These are phyloP conservation scores for Carassius carassius DNA, from an alignment of 2,113 vertebrate genomes.

Conservation along the genomic window DNA sequence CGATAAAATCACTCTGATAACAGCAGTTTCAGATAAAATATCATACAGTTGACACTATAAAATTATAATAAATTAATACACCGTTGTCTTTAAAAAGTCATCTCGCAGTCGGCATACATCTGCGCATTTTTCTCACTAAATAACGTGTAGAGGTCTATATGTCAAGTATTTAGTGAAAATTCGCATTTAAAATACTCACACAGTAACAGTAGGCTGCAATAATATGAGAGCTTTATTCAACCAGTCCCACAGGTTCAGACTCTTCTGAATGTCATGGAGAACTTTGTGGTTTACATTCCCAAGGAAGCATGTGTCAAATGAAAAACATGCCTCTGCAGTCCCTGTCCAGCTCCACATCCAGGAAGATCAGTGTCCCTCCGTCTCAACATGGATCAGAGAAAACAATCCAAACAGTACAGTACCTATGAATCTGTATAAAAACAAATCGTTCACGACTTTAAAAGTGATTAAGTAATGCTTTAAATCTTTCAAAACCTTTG, in stretches of 20 bases:
- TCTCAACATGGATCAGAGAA: background rate
- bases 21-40: background rate
- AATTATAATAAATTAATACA: background rate
- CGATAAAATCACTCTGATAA: background rate
- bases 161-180: background rate
- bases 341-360: constrained; percentile 44
- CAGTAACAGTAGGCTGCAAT: background rate
- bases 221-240: constrained; percentile 1
- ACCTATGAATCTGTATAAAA: background rate
- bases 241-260: constrained; percentile 4
- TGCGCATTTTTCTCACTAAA: too few species aligned
- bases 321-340: background rate
- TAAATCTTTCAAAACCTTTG: background rate
- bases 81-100: background rate
- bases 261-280: constrained; percentile 31
- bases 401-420: constrained; percentile 8
- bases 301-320: constrained; percentile 29
- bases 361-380: constrained; percentile 18
- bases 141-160: too few species aligned
- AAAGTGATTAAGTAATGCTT: background rate
- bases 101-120: background rate
- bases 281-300: constrained; percentile 51
- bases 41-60: too few species aligned
- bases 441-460: background rate
- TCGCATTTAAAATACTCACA: background rate